phyloP scores from a whole-genome alignment of 2,113 vertebrate genomes.

The Hydrochoerus hydrochaeris region DNA sequence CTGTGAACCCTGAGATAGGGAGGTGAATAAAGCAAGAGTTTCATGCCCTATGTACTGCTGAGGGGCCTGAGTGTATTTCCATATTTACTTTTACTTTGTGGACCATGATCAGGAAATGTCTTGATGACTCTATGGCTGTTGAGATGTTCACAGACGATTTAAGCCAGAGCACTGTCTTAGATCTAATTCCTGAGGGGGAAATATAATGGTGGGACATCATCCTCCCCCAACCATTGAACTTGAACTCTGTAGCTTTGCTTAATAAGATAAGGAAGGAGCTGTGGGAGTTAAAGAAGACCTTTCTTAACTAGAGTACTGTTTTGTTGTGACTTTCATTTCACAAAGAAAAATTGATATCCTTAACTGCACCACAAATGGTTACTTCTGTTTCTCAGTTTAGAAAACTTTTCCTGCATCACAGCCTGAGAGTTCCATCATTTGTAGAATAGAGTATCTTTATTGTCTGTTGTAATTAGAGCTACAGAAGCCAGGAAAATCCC shows the following conservation, averaged over 20 bases:
- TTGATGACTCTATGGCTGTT: background rate
- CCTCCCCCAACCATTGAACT: background rate
- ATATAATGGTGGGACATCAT: background rate
- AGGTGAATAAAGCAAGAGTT: background rate
- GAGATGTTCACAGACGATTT: background rate
- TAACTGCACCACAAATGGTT: background rate
- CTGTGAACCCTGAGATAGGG: background rate
- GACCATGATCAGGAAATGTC: background rate
- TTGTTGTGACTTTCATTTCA: background rate
- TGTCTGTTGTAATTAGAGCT: background rate
- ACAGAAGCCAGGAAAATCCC: too few relatives aligned
- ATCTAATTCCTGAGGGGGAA: background rate
- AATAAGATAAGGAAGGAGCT: background rate
- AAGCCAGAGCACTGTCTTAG: background rate
- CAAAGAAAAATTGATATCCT: background rate
- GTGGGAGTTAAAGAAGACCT: background rate
- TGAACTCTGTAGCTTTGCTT: background rate
- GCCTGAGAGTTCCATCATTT: background rate
- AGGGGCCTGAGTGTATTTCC: background rate
- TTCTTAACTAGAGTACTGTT: background rate
- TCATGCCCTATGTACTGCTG: background rate
- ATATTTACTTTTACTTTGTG: background rate
- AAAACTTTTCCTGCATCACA: background rate
- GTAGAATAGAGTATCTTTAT: background rate
- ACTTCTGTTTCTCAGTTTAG: background rate